Evolutionary conservation across 2,797 vertebrate species (phyloP).

Genomic region (Coluber constrictor): DNA sequence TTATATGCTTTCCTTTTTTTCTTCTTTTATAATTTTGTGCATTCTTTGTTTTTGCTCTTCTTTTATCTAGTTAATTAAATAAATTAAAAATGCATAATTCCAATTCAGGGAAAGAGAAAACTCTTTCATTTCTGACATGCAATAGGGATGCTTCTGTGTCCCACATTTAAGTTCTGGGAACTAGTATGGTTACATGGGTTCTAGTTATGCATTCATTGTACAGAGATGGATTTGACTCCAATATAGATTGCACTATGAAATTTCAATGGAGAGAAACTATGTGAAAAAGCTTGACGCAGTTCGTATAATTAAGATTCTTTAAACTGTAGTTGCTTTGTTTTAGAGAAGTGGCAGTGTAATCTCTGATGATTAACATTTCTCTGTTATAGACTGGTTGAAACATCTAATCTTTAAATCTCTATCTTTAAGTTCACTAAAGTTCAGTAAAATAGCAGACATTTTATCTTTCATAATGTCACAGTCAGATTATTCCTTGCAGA

Average conservation of each 20-base stretch:
- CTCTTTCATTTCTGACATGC: too few relatives aligned
- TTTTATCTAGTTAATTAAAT: not conserved
- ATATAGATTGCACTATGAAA: not conserved
- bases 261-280: not conserved
- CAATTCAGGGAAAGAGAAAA: not conserved
- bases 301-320: not conserved
- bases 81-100: not conserved
- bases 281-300: not conserved
- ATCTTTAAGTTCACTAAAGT: slow-evolving; percentile 14
- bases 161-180: not conserved
- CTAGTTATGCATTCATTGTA: not conserved
- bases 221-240: not conserved
- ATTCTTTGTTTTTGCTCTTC: not conserved
- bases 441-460: slow-evolving; percentile 44
- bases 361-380: not conserved
- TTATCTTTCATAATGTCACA: slow-evolving; percentile 67
- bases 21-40: not conserved
- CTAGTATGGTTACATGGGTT: not conserved
- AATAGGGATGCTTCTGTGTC: too few relatives aligned
- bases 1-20: not conserved
- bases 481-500: slow-evolving; percentile 60
- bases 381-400: not conserved
- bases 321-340: not conserved
- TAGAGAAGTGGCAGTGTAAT: not conserved
- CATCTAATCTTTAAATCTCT: not conserved